Conservation (phyloP, 2,888 invertebrate genomes). For the Campoplex nolae region DNA sequence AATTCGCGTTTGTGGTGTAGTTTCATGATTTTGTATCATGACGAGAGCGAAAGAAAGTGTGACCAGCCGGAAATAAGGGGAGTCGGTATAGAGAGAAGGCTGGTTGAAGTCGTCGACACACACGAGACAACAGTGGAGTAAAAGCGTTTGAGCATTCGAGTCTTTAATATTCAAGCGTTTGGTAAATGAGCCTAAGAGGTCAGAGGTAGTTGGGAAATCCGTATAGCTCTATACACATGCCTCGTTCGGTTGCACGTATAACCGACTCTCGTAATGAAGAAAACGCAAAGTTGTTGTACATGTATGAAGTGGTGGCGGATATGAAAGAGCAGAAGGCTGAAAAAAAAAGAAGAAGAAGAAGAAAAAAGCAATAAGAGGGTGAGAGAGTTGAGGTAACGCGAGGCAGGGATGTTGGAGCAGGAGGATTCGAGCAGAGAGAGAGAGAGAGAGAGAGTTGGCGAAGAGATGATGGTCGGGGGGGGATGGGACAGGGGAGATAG, state of each 20-base stretch:
- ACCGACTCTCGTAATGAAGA: conserved; percentile 48
- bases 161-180: conserved; percentile 37
- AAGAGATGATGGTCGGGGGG: conserved; percentile 4
- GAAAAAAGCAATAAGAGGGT: conserved; percentile 20
- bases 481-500: background rate
- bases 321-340: conserved; percentile 21
- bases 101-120: background rate
- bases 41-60: background rate
- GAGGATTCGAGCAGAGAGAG: conserved; percentile 1
- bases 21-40: background rate
- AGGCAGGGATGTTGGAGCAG: background rate
- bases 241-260: background rate
- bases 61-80: background rate
- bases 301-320: conserved; percentile 43
- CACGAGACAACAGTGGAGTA: background rate
- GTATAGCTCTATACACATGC: background rate
- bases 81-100: background rate
- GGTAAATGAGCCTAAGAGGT: conserved; percentile 54
- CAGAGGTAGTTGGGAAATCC: conserved; percentile 39
- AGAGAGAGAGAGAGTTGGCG: conserved; percentile 14
- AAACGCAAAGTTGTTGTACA: conserved; percentile 50
- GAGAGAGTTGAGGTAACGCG: conserved; percentile 11
- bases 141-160: conserved; percentile 26
- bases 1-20: background rate
- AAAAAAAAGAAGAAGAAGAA: background rate